These are phyloP conservation scores for Hydrozoanthus tunicans DNA, from an alignment of 64 coral and sea anemone species.

Conservation along the genomic window DNA sequence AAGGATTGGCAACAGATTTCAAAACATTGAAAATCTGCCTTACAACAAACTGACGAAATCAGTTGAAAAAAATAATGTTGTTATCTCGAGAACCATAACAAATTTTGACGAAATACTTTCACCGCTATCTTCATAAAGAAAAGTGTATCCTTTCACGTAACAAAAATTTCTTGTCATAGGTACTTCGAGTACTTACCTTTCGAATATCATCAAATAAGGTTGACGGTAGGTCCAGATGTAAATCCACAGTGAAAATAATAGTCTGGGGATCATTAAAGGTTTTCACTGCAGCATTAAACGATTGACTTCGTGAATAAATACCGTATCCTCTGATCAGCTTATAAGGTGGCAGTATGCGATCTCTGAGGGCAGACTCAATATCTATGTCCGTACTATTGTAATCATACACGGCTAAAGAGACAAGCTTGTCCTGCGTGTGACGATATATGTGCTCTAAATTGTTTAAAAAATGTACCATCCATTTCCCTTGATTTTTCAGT, in stretches of 20 bases:
- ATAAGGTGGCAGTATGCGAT: slow-evolving; percentile 21
- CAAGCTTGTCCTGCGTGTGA: slow-evolving; percentile 18
- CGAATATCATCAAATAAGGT: slow-evolving; percentile 35
- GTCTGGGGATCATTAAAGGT: not conserved
- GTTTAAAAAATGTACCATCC: slow-evolving; percentile 45
- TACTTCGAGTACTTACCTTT: not conserved
- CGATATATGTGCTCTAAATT: slow-evolving; percentile 52
- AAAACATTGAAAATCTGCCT: too few relatives aligned
- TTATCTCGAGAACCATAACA: too few relatives aligned
- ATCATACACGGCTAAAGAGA: slow-evolving; percentile 13
- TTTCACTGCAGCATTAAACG: slow-evolving; percentile 27
- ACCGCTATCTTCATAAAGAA: not conserved
- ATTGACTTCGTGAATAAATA: slow-evolving; percentile 31
- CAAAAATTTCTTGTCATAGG: not conserved
- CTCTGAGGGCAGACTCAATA: slow-evolving; percentile 23
- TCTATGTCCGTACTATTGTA: slow-evolving; percentile 44
- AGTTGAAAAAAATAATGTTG: too few relatives aligned
- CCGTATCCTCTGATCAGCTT: not conserved
- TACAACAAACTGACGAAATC: too few relatives aligned
- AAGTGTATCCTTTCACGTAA: not conserved
- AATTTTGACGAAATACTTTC: too few relatives aligned
- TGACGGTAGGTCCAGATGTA: slow-evolving; percentile 18
- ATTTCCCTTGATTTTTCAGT: slow-evolving; percentile 35
- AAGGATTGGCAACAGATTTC: too few relatives aligned
- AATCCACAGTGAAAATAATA: slow-evolving; percentile 42